Conservation (phyloP, 2,113 vertebrate species). For the Amblyornis subalaris region DNA sequence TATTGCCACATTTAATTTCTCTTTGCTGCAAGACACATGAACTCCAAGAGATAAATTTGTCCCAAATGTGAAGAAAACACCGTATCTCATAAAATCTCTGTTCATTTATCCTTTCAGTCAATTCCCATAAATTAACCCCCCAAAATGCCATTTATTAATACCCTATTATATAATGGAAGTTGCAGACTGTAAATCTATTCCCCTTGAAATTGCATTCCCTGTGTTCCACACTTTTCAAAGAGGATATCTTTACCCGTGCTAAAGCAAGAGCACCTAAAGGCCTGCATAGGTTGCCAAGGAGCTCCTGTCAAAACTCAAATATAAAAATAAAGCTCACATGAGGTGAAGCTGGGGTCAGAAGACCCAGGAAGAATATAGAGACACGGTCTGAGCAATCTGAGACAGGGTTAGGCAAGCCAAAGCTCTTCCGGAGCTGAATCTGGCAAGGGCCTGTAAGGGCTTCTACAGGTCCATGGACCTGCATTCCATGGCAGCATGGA, state of each 20-base stretch:
- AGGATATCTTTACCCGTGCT: not conserved
- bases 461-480: not conserved
- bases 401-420: not conserved
- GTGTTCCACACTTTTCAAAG: not conserved
- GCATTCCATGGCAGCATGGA: not conserved
- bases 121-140: not conserved
- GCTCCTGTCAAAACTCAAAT: not conserved
- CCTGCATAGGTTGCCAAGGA: not conserved
- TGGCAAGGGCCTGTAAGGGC: not conserved
- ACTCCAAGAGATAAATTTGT: conserved; percentile 28
- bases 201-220: not conserved
- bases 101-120: not conserved
- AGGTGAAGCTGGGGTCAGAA: not conserved
- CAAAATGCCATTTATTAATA: not conserved
- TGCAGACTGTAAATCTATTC: not conserved
- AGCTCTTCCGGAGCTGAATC: not conserved
- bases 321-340: not conserved
- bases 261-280: not conserved
- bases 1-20: conserved; percentile 22
- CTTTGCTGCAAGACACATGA: not conserved
- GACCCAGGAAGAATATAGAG: not conserved
- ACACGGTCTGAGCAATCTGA: not conserved
- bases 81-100: not conserved
- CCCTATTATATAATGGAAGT: not conserved
- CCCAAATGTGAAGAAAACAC: not conserved